A percentile compares a stretch with the other conserved stretches of the same genome.
Evolutionary conservation across 2,797 vertebrate species (phyloP).

Genomic region (Caiman crocodilus): DNA sequence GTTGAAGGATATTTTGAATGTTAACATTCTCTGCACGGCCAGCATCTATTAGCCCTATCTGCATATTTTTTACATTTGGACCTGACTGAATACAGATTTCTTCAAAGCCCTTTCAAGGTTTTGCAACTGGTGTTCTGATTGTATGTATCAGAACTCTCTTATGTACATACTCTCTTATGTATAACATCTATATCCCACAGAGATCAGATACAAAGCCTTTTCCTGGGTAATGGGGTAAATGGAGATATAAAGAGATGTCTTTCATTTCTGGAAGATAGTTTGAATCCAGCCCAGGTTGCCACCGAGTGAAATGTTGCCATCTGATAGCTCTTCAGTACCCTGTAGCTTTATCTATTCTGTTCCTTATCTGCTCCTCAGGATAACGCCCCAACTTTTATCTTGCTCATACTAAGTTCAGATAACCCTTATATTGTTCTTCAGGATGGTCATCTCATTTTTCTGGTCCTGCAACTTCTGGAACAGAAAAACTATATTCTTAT

Average conservation of each 20-base stretch:
- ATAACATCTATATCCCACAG: not conserved
- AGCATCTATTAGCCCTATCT: not conserved
- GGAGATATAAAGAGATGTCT: not conserved
- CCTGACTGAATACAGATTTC: not conserved
- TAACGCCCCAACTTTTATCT: not conserved
- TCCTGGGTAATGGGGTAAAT: not conserved
- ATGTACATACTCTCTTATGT: not conserved
- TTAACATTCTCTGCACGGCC: not conserved
- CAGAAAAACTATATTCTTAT: not conserved
- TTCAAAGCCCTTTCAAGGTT: not conserved
- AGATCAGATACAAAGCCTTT: not conserved
- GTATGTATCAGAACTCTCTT: not conserved
- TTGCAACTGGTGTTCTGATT: not conserved
- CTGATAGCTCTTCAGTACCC: not conserved
- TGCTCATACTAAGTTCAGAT: not conserved
- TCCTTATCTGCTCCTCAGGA: not conserved
- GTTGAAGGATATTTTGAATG: not conserved
- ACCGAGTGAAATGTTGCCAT: not conserved
- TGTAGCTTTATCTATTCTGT: not conserved
- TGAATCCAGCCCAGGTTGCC: not conserved
- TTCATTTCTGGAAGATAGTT: not conserved
- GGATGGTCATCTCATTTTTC: not conserved
- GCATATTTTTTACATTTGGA: not conserved
- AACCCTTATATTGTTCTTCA: not conserved
- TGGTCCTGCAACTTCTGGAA: not conserved